These are phyloP conservation scores for Takifugu rubripes DNA, from an alignment of 2,797 vertebrate genomes.

Conservation along the genomic window DNA sequence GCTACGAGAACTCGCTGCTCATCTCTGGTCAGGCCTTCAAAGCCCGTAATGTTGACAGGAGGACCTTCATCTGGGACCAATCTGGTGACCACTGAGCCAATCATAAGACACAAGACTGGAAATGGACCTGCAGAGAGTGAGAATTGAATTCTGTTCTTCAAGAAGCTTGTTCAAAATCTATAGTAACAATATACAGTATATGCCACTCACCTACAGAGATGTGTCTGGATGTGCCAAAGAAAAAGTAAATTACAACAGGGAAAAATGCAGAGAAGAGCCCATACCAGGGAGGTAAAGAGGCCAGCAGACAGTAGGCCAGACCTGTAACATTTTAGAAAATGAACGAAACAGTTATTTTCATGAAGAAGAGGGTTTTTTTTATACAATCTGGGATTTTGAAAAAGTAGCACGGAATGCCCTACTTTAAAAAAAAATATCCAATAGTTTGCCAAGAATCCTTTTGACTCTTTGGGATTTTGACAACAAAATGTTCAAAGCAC, in stretches of 20 bases:
- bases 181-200: background rate
- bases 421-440: too few species aligned
- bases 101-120: conserved; percentile 91
- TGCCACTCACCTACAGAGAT: conserved; percentile 88
- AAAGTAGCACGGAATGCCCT: too few species aligned
- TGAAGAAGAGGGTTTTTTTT: too few species aligned
- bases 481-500: too few species aligned
- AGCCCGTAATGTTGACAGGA: conserved; percentile 61
- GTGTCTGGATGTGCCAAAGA: conserved; percentile 92
- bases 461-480: too few species aligned
- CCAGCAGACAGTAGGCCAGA: conserved; percentile 90
- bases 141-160: too few species aligned
- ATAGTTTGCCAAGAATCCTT: too few species aligned
- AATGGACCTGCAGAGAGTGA: conserved; percentile 81
- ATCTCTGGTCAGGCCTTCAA: conserved; percentile 64
- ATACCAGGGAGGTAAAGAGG: conserved; percentile 83
- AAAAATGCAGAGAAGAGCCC: conserved; percentile 94
- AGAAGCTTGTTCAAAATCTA: too few species aligned
- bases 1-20: conserved; percentile 83
- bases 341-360: too few species aligned
- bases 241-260: conserved; percentile 86
- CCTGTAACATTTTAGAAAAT: conserved; percentile 66
- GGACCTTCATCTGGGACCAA: conserved; percentile 69
- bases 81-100: conserved; percentile 82
- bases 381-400: too few species aligned